Conservation (phyloP, 2,888 invertebrate species). For the Agriopis leucophaearia region DNA sequence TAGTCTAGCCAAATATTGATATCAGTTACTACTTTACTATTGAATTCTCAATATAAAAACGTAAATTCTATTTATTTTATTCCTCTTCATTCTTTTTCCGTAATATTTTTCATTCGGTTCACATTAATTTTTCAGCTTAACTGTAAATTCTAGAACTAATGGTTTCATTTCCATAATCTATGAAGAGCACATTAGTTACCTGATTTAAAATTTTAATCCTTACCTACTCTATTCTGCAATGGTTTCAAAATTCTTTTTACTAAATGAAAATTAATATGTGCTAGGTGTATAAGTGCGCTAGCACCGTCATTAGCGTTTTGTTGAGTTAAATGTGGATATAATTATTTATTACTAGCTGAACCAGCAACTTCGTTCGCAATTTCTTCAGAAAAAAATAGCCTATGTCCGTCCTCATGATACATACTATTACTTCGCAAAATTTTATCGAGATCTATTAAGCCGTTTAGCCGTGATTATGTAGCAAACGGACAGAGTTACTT, state of each 20-base stretch:
- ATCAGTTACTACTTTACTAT: no score
- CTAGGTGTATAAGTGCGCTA: no score
- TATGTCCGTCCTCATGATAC: no score
- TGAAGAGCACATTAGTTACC: conserved; percentile 10
- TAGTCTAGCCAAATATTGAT: no score
- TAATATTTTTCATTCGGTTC: not conserved
- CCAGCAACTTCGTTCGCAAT: no score
- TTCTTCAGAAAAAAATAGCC: no score
- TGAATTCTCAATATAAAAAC: not conserved
- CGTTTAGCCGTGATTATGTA: no score
- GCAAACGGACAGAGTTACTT: no score
- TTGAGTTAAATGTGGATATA: not conserved
- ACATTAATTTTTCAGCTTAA: not conserved
- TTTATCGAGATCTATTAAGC: no score
- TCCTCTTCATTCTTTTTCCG: not conserved
- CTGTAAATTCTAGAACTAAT: conserved; percentile 5
- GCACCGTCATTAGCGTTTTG: no score
- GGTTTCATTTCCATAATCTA: conserved; percentile 10
- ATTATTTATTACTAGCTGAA: no score
- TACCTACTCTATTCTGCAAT: not conserved
- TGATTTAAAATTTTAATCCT: conserved; percentile 1
- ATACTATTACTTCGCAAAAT: no score
- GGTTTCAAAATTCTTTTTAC: not conserved
- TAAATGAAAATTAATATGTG: not conserved
- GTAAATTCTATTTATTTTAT: not conserved